A percentile compares a stretch with the other conserved stretches of the same genome.
Conservation (phyloP, 2,113 vertebrate species). For the Anseranas semipalmata region DNA sequence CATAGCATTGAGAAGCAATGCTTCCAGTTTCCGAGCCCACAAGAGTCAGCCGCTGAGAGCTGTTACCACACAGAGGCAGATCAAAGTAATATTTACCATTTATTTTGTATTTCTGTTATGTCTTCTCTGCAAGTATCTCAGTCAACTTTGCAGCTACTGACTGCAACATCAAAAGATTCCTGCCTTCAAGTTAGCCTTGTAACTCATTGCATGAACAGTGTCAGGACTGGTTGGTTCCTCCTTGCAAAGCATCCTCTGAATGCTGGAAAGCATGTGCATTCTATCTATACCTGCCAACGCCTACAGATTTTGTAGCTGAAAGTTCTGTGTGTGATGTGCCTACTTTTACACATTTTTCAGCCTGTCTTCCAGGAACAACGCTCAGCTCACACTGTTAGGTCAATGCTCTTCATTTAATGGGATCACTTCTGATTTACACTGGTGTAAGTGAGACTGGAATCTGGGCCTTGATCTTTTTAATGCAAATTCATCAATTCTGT, state of each 20-base stretch:
- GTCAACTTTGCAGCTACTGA: not conserved
- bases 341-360: not conserved
- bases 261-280: not conserved
- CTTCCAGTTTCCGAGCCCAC: not conserved
- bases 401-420: not conserved
- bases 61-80: not conserved
- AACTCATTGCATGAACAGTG: not conserved
- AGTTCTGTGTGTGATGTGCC: not conserved
- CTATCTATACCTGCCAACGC: not conserved
- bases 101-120: not conserved
- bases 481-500: slow-evolving; percentile 43
- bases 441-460: not conserved
- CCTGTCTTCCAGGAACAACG: not conserved
- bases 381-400: not conserved
- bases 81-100: not conserved
- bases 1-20: rapidly evolving
- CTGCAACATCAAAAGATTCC: not conserved
- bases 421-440: not conserved
- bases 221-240: not conserved
- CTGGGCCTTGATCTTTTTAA: slow-evolving; percentile 33
- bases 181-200: not conserved
- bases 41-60: not conserved
- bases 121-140: not conserved
- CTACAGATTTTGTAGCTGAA: not conserved
- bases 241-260: not conserved